Evolutionary conservation across 2,113 vertebrate genomes (phyloP), one percentile per base, ranked within the genome.

Genomic region (Potamarius usumacintae): DNA sequence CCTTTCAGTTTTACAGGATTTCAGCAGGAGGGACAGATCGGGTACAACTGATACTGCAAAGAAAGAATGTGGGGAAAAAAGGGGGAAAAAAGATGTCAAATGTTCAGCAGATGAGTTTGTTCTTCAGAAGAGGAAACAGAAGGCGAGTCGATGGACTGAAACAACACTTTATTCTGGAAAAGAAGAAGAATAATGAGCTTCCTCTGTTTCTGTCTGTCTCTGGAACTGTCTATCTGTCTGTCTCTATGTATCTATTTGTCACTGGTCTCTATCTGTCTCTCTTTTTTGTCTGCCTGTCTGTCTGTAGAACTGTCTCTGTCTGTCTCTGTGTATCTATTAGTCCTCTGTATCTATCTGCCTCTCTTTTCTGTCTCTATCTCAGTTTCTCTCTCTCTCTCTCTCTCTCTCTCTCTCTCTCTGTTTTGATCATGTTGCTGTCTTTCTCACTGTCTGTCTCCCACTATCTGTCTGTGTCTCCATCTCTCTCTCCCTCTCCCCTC

Each of bases 111-210:
- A 0, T 22, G 11, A 83, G 57, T 50, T n/a, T 42, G 34, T 17
- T 58, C 52, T 71, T 48, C 71, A 52, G 50, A 34, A 78, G 78
- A 84, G 57, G 34, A 34, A 88, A 81, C 87, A 88, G 72, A 85
- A 83, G 76, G 62, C 0, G 30, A 34, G 15, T 17, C 57, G 67
- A 89, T 74, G 71, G 71, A 48, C 11, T 48, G 71, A 74, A 50
- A 50, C 42, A 22, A 74, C 3, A 9, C 1, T 22, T 74, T 71
- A 71, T 74, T 74, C 17, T 48, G 42, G 30, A 48, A 74, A 48
- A 74, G 18, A 48, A 74, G 42, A 74, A 4, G 42, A 74, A 74
- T 20, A 48, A 74, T 22, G 42, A 74, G n/a, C 67, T 74, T 42
- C 18, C 17, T 20, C 34, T 48, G 34, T 74, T 11, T 22, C 25